Conservation (phyloP, 2,113 vertebrate species). For the Salvelinus namaycush region DNA sequence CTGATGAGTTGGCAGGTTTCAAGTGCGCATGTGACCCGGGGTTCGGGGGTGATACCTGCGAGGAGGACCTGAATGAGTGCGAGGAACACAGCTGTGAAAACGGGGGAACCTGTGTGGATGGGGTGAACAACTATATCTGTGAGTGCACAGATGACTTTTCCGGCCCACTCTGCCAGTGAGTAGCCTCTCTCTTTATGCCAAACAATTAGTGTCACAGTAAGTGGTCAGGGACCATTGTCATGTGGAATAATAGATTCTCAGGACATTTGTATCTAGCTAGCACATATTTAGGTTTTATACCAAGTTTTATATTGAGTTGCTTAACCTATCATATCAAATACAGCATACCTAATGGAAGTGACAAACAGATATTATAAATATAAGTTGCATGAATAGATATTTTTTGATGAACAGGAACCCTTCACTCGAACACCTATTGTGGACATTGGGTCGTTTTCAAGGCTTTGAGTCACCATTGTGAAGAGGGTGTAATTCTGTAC, state of each 20-base stretch:
- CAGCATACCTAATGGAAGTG: too few relatives aligned
- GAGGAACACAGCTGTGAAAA: conserved; percentile 79
- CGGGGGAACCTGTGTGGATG: conserved; percentile 79
- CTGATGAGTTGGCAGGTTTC: conserved; percentile 75
- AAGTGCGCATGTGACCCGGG: conserved; percentile 82
- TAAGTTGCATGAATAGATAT: too few relatives aligned
- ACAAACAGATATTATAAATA: too few relatives aligned
- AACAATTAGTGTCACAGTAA: background rate
- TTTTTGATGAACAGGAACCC: background rate
- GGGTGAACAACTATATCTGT: conserved; percentile 79
- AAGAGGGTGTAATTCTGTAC: background rate
- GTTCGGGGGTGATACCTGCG: conserved; percentile 78
- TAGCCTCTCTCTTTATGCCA: conserved; percentile 7
- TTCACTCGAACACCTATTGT: too few relatives aligned
- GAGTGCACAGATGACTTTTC: conserved; percentile 72
- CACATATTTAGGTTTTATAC: background rate
- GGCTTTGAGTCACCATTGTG: background rate
- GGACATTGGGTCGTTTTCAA: background rate
- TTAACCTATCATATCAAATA: background rate
- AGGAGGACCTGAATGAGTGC: conserved; percentile 81
- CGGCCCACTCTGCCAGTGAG: conserved; percentile 83
- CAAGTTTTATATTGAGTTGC: background rate
- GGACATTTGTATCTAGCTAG: background rate
- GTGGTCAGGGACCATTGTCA: background rate
- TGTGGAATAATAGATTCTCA: too few relatives aligned